phyloP scores from a whole-genome alignment of 2,888 invertebrate species.

The Apodemia mormo region DNA sequence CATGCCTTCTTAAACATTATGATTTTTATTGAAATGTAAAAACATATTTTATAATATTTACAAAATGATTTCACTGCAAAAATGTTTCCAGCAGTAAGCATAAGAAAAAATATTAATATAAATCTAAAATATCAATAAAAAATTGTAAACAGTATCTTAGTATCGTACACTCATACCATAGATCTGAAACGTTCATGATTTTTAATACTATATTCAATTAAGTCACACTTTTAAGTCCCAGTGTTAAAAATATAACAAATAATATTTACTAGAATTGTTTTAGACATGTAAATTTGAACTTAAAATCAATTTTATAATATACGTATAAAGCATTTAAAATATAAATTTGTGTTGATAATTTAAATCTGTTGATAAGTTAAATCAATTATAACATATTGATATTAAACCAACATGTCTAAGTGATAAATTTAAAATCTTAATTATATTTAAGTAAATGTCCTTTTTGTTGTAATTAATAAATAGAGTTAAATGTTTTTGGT shows the following conservation, averaged over 20 bases:
- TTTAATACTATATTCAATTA: background rate
- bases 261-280: background rate
- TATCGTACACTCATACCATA: background rate
- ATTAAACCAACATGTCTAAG: background rate
- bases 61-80: too few species aligned
- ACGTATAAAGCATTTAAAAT: background rate
- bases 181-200: background rate
- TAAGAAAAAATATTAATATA: background rate
- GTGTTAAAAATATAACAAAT: background rate
- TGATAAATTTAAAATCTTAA: background rate
- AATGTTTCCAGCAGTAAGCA: too few species aligned
- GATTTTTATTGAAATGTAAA: too few species aligned
- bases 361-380: too few species aligned
- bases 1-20: too few species aligned
- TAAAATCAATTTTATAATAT: background rate
- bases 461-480: background rate
- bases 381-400: background rate
- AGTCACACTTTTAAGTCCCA: background rate
- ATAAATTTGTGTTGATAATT: too few species aligned
- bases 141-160: background rate
- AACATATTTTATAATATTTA: too few species aligned
- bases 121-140: background rate
- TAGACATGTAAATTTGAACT: background rate
- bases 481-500: background rate
- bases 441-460: background rate